Evolutionary conservation across 2,113 vertebrate species (phyloP).

Genomic region (Donacobius atricapilla): DNA sequence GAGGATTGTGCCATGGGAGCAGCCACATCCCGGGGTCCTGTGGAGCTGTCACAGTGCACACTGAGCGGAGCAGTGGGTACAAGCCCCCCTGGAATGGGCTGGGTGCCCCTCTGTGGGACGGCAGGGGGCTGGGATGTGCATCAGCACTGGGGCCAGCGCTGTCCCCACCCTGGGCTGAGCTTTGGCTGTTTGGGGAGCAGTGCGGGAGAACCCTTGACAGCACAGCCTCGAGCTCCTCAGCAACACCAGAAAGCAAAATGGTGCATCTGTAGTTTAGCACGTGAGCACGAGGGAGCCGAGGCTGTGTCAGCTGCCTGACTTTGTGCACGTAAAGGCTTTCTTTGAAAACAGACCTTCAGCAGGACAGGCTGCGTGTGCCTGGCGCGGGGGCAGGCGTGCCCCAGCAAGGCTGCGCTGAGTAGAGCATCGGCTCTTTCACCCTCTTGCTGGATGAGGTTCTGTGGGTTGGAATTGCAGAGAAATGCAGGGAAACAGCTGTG

Average conservation of each 20-base stretch:
- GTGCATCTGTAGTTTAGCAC: neutral
- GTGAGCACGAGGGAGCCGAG: accelerated
- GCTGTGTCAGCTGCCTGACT: neutral
- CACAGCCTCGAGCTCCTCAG: neutral
- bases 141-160: neutral
- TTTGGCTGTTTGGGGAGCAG: neutral
- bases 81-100: accelerated
- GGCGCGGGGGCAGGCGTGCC: neutral
- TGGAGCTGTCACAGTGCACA: neutral
- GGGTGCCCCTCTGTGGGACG: neutral
- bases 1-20: neutral
- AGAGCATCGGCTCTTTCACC: neutral
- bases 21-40: accelerated
- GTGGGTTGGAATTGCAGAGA: neutral
- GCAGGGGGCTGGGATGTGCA: neutral
- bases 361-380: neutral
- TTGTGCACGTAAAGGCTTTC: neutral
- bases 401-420: accelerated
- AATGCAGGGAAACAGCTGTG: neutral
- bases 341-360: neutral
- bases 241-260: neutral
- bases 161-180: neutral
- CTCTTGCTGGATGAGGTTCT: neutral
- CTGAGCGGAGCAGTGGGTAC: neutral
- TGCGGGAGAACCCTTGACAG: neutral